phyloP scores from a whole-genome alignment of 2,113 vertebrate species.

The Pipra filicauda region DNA sequence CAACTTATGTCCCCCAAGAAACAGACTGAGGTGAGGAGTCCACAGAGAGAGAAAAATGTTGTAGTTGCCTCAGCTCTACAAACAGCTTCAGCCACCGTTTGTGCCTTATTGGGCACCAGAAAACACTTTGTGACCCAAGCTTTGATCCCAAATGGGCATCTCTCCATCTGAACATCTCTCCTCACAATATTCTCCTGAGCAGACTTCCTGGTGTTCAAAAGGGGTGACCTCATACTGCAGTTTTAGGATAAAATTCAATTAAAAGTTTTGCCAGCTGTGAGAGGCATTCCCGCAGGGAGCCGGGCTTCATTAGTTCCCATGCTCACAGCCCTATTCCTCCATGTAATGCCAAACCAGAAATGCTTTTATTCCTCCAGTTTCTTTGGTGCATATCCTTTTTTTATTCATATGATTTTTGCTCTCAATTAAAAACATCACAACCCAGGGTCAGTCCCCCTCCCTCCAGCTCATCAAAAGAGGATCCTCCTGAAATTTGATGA shows the following conservation, averaged over 20 bases:
- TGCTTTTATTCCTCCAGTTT: background rate
- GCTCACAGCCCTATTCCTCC: background rate
- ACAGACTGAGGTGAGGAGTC: background rate
- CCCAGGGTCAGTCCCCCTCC: background rate
- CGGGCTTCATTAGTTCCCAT: background rate
- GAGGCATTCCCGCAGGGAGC: background rate
- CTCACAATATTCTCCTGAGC: background rate
- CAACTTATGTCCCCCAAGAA: accelerated
- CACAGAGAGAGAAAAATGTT: background rate
- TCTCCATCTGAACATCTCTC: background rate
- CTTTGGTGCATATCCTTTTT: background rate
- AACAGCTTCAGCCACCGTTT: background rate
- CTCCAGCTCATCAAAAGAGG: background rate
- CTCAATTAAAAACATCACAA: background rate
- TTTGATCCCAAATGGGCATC: background rate
- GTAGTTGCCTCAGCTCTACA: background rate
- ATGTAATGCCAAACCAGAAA: background rate
- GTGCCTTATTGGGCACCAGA: background rate
- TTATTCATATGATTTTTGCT: background rate
- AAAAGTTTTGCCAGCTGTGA: background rate
- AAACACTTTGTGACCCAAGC: accelerated
- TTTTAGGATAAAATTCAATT: conserved; percentile 29
- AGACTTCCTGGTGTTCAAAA: background rate
- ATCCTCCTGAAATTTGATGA: background rate
- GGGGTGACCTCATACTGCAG: background rate